phyloP scores from a whole-genome alignment of 1,140 invertebrate genomes.

The Vanessa tameamea region DNA sequence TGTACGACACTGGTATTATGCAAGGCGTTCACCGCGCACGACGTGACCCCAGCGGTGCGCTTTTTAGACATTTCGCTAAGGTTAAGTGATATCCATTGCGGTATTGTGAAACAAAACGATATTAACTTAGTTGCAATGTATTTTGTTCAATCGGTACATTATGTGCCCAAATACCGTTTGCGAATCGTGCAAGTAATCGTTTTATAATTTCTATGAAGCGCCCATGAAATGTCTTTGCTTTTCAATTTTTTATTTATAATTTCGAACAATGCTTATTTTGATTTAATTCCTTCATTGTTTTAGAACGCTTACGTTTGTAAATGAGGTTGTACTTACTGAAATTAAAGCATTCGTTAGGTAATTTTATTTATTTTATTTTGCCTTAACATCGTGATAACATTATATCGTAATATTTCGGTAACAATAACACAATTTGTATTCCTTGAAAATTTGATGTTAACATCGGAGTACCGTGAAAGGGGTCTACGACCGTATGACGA shows the following conservation, averaged over 20 bases:
- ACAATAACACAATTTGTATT: constrained; percentile 1
- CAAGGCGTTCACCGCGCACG: not conserved
- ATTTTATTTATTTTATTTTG: not conserved
- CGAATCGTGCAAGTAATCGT: constrained; percentile 7
- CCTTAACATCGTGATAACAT: not conserved
- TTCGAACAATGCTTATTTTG: constrained; percentile 1
- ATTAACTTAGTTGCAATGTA: not conserved
- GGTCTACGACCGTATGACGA: constrained; percentile 12
- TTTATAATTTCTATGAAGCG: not conserved
- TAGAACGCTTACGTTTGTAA: not conserved
- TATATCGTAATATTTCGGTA: not conserved
- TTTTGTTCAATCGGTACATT: not conserved
- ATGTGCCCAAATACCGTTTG: not conserved
- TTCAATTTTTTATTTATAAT: not conserved
- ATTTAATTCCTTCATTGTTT: not conserved
- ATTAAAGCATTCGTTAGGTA: not conserved
- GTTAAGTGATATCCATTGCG: constrained; percentile 6
- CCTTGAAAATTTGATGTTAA: constrained; percentile 4
- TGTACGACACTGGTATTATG: not conserved
- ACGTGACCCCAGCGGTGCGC: not conserved
- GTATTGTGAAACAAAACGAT: not conserved
- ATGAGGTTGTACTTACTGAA: not conserved
- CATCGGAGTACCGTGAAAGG: constrained; percentile 1
- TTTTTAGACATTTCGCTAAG: constrained; percentile 15
- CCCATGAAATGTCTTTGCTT: not conserved